Evolutionary conservation across 2,888 invertebrate genomes (phyloP).

Genomic region (Drosophila emarginata): DNA sequence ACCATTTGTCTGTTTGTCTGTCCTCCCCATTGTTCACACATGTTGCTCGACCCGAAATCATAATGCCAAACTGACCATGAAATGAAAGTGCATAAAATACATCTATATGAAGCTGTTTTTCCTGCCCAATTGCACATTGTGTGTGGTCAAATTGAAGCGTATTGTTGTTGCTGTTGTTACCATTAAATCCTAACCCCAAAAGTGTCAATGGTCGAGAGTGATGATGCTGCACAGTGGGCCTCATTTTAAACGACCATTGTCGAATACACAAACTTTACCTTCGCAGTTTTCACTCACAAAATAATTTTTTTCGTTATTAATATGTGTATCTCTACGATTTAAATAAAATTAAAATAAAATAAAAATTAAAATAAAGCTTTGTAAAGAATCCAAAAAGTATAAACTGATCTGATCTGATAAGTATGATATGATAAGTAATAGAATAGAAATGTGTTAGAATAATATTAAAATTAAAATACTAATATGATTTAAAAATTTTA

Average conservation of each 20-base stretch:
- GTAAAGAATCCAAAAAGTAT: no score
- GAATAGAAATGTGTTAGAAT: no score
- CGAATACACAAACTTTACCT: no score
- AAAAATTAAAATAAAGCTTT: no score
- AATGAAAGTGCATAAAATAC: constrained; percentile 75
- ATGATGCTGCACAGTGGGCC: background rate
- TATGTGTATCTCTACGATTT: no score
- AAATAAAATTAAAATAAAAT: no score
- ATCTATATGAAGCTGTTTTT: constrained; percentile 54
- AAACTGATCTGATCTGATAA: no score
- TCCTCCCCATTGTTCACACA: constrained; percentile 54
- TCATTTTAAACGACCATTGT: constrained; percentile 6
- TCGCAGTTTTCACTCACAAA: no score
- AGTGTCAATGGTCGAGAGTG: constrained; percentile 24
- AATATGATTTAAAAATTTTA: no score
- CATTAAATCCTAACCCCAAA: constrained; percentile 12
- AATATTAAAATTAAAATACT: no score
- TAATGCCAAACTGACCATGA: constrained; percentile 75
- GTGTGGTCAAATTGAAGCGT: constrained; percentile 65
- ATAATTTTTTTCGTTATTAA: no score
- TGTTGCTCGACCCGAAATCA: constrained; percentile 57
- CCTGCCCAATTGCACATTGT: constrained; percentile 72
- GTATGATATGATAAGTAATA: no score
- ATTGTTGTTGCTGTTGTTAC: constrained; percentile 16
- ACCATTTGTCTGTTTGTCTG: background rate